Percentiles rank a stretch among this genome's conserved stretches.
Evolutionary conservation across 2,797 vertebrate species (phyloP).

Genomic region (Rhadinocentrus ornatus): DNA sequence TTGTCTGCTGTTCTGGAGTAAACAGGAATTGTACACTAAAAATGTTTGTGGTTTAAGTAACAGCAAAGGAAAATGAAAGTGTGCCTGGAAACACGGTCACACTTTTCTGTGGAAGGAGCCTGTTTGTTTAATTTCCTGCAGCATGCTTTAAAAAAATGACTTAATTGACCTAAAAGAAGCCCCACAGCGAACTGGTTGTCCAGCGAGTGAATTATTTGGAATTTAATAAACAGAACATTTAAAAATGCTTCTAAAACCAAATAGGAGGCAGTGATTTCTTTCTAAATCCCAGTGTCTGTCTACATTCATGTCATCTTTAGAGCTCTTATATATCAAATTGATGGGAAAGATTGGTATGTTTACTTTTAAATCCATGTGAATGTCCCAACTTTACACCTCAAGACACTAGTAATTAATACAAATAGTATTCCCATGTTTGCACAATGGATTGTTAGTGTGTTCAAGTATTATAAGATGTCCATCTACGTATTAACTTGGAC

Average conservation of each 20-base stretch:
- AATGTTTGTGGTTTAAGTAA: background rate
- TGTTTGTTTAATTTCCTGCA: constrained; percentile 26
- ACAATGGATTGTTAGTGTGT: too few relatives aligned
- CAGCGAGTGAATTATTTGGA: background rate
- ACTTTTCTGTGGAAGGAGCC: background rate
- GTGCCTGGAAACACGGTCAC: background rate
- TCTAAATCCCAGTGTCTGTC: background rate
- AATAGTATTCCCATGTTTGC: too few relatives aligned
- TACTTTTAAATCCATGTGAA: background rate
- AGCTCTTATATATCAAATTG: background rate
- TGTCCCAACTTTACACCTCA: too few relatives aligned
- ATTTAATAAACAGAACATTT: background rate
- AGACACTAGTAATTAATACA: background rate
- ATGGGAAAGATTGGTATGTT: background rate
- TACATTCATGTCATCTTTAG: background rate
- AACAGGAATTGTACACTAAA: background rate
- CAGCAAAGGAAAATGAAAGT: background rate
- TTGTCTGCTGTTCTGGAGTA: background rate
- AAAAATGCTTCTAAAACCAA: too few relatives aligned
- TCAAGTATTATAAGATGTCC: background rate
- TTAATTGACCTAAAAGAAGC: background rate
- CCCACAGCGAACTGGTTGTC: background rate
- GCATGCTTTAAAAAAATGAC: background rate
- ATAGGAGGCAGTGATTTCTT: background rate
- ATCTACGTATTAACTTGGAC: background rate